These are phyloP conservation scores for Tetramorium bicarinatum DNA, from an alignment of 2,888 invertebrate species.

Conservation along the genomic window DNA sequence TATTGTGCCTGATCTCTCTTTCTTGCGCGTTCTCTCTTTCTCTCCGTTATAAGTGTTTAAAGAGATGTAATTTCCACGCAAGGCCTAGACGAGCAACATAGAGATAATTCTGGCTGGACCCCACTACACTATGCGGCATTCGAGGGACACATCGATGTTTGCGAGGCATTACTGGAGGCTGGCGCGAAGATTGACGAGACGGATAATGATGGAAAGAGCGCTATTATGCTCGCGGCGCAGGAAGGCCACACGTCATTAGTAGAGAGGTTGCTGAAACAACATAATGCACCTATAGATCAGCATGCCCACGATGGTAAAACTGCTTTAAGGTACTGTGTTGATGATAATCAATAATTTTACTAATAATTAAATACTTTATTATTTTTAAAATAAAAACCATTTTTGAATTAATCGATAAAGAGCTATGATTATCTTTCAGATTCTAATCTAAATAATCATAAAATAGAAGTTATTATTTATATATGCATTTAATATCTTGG, in stretches of 20 bases:
- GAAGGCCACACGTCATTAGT: slow-evolving; percentile 93
- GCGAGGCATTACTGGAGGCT: slow-evolving; percentile 93
- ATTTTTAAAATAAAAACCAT: not conserved
- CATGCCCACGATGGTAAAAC: slow-evolving; percentile 97
- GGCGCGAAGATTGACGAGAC: slow-evolving; percentile 96
- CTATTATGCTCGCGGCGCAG: slow-evolving; percentile 95
- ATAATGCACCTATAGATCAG: slow-evolving; percentile 93
- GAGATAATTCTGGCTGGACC: slow-evolving; percentile 99
- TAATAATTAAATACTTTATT: not conserved
- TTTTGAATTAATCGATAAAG: not conserved
- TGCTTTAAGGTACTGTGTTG: slow-evolving; percentile 89
- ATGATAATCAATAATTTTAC: not conserved
- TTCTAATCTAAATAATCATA: not conserved
- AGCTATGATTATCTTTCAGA: not conserved
- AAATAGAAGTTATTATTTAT: not conserved
- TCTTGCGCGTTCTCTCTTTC: not conserved
- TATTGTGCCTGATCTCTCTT: not conserved
- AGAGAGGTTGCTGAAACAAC: slow-evolving; percentile 91
- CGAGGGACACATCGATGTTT: slow-evolving; percentile 95
- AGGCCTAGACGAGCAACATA: slow-evolving; percentile 93
- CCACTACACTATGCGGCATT: slow-evolving; percentile 98
- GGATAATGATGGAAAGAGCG: slow-evolving; percentile 96
- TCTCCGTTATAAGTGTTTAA: slow-evolving; percentile 12
- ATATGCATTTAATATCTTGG: not conserved
- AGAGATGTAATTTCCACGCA: slow-evolving; percentile 29